A percentile compares a stretch with the other conserved stretches of the same genome.
Conservation (phyloP, 2,888 invertebrate genomes). For the Miltochrista miniata region DNA sequence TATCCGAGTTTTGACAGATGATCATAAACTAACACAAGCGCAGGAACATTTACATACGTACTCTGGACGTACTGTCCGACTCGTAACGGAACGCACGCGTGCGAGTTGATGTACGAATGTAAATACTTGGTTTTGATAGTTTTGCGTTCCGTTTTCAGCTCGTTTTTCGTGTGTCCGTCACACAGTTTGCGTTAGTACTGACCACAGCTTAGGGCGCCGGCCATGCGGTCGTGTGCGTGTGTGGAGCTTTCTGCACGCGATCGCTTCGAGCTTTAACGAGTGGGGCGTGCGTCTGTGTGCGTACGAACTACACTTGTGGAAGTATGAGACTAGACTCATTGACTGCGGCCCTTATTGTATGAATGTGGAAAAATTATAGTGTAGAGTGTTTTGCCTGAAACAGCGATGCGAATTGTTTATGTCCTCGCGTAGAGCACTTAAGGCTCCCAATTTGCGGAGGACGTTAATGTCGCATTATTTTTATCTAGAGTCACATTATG, state of each 20-base stretch:
- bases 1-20: conserved; percentile 80
- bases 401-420: conserved; percentile 78
- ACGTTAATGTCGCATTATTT: conserved; percentile 68
- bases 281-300: conserved; percentile 74
- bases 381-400: conserved; percentile 79
- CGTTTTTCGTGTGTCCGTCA: conserved; percentile 83
- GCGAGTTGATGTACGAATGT: conserved; percentile 37
- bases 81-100: conserved; percentile 38
- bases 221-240: conserved; percentile 77
- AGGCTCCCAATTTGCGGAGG: conserved; percentile 74
- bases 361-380: conserved; percentile 84
- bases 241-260: conserved; percentile 83
- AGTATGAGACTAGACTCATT: conserved; percentile 83
- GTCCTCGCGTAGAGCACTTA: conserved; percentile 70
- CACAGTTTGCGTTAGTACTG: conserved; percentile 83
- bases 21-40: conserved; percentile 76
- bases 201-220: conserved; percentile 83
- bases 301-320: conserved; percentile 72
- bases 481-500: conserved; percentile 72
- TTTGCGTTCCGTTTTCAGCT: conserved; percentile 78
- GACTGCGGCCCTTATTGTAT: conserved; percentile 83
- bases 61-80: conserved; percentile 37
- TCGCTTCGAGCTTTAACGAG: conserved; percentile 74
- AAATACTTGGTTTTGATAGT: conserved; percentile 62
- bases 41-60: conserved; percentile 73